Base-by-base conservation (phyloP, 2,113 vertebrate species). In the Tauraco erythrolophus region DNA sequence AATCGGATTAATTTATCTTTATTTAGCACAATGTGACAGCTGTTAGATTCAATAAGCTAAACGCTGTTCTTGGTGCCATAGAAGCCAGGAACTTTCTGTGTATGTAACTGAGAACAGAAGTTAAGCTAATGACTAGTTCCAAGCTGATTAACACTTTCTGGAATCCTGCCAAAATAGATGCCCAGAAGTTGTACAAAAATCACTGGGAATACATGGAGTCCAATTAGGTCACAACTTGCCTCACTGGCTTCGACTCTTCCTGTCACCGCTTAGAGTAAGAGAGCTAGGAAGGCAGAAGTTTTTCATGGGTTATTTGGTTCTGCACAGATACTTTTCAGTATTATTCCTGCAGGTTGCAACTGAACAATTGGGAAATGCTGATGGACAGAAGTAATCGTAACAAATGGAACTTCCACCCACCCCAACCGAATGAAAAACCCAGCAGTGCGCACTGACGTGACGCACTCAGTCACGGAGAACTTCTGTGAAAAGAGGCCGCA, bases 1-100 rank as follows among this genome's bases (percentile, higher is more conserved):
- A 94, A 92, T 87, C 18, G 4, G 91, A 94, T 95, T 95, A 87
- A 95, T 97, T 93, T 94, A 78, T 97, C 93, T 81, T 91, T 94
- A 91, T 95, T 88, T 75, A 88, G 82, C 92, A 97, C 79, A 89
- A 81, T 69, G 89, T 58, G 92, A 94, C 92, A 97, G 96, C 87
- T 97, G 96, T 53, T 96, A 17, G 72, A 77, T 65, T 92, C 96
- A 83, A 77, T 90, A 91, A 87, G 87, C 90, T 93, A 68, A 66
- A 97, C 89, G 95, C 94, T 93, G 84, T 53, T 91, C 3, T 17
- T 78, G 33, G 89, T 56, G 91, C 82, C 58, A 90, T 39, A 88
- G 45, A 94, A 96, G 83, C 81, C 85, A 72, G 71, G 91, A 84
- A 87, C 48, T 91, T 88, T 89, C 70, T 91, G 37, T 70, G 35